Percentiles rank a stretch among this genome's conserved stretches.
Conservation (phyloP, 2,888 invertebrate species). For the Heliconius sara region DNA sequence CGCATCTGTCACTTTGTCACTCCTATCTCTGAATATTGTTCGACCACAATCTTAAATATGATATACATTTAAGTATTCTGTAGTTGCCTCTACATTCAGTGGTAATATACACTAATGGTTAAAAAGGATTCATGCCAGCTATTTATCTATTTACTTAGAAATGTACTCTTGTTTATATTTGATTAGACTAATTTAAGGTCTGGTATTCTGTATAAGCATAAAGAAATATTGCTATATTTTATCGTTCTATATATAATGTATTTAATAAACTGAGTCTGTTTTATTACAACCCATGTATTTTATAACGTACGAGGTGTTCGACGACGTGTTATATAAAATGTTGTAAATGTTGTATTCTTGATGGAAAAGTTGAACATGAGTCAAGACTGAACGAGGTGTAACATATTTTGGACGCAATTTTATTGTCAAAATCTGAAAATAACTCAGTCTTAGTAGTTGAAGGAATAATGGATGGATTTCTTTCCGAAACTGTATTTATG, state of each 20-base stretch:
- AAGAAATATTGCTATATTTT: not conserved
- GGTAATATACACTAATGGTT: not conserved
- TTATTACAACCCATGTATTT: not conserved
- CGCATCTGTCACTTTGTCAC: not conserved
- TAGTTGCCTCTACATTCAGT: not conserved
- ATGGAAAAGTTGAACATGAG: not conserved
- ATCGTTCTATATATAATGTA: not conserved
- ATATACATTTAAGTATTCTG: not conserved
- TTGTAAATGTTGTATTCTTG: not conserved
- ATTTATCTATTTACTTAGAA: not conserved
- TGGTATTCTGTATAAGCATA: not conserved
- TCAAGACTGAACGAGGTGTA: conserved; percentile 28
- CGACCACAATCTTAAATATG: not conserved
- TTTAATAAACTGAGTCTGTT: not conserved
- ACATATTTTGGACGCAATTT: conserved; percentile 63
- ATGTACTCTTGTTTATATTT: conserved; percentile 3
- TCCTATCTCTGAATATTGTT: not conserved
- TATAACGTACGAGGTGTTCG: not conserved
- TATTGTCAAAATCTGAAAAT: conserved; percentile 67
- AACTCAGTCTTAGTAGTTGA: conserved; percentile 67
- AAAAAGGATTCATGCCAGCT: not conserved
- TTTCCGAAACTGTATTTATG: conserved; percentile 41
- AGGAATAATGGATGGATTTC: conserved; percentile 62
- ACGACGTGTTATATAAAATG: not conserved
- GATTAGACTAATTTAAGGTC: not conserved